Percentiles rank a stretch among this genome's conserved stretches.
Evolutionary conservation across 2,797 vertebrate genomes (phyloP).

Genomic region (Hemibagrus guttatus): DNA sequence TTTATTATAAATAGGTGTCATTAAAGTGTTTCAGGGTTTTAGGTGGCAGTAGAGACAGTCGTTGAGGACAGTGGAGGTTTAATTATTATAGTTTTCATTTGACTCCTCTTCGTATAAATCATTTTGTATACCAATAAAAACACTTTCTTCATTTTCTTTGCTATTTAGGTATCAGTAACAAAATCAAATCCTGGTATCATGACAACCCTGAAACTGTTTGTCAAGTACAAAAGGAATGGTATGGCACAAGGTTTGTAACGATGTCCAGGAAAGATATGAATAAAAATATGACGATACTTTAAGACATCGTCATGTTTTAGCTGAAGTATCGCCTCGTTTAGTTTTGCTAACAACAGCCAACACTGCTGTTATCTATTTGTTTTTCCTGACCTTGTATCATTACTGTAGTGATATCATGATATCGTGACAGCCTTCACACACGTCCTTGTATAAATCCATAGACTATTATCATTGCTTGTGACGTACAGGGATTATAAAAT

Average conservation of each 20-base stretch:
- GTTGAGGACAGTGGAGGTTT: neutral
- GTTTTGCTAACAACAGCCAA: neutral
- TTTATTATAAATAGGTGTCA: neutral
- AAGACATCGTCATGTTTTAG: neutral
- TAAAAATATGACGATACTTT: neutral
- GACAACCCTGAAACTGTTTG: neutral
- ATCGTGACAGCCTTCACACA: neutral
- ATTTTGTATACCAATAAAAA: neutral
- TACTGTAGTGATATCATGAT: neutral
- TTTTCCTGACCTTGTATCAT: neutral
- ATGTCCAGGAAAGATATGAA: neutral
- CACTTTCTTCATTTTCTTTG: neutral
- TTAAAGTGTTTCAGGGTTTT: neutral
- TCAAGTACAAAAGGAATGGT: neutral
- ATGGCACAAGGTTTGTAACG: neutral
- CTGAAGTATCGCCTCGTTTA: neutral
- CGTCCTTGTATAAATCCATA: neutral
- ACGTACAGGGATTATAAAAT: neutral
- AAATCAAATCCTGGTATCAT: neutral
- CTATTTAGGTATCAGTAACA: neutral
- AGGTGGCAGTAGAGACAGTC: neutral
- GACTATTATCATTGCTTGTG: neutral
- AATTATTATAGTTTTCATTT: neutral
- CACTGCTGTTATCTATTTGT: neutral
- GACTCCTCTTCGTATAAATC: neutral